Evolutionary conservation across 2,797 vertebrate species (phyloP).

Genomic region (Taenioides sp.): DNA sequence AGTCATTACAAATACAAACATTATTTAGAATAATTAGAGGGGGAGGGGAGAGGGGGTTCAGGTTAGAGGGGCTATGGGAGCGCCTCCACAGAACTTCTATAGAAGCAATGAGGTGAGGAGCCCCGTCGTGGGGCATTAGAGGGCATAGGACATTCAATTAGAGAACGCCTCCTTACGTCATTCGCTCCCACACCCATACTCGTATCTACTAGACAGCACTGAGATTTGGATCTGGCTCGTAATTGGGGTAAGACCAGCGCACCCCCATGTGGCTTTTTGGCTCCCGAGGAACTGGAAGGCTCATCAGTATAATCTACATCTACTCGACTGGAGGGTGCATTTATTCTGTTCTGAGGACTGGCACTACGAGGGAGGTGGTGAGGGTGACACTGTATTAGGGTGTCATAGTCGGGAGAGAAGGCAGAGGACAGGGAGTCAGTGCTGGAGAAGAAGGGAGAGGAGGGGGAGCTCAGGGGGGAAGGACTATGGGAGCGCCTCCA

Average conservation of each 20-base stretch:
- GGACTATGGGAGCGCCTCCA: neutral
- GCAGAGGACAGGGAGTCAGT: conserved; percentile 17
- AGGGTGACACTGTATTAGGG: neutral
- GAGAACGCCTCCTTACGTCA: neutral
- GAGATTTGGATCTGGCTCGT: conserved; percentile 42
- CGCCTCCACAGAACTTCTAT: neutral
- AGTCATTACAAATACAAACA: neutral
- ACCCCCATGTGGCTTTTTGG: conserved; percentile 13
- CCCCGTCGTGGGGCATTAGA: neutral
- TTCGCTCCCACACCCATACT: neutral
- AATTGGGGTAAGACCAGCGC: conserved; percentile 41
- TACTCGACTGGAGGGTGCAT: conserved; percentile 63
- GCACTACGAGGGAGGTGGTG: conserved; percentile 23
- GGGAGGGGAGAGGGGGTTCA: accelerated
- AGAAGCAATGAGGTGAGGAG: conserved; percentile 14
- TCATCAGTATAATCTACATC: conserved; percentile 59
- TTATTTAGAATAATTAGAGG: neutral
- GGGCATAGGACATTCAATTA: conserved; percentile 11
- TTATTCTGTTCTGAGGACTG: neutral
- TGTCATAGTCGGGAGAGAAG: conserved; percentile 8
- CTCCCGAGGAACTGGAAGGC: conserved; percentile 16
- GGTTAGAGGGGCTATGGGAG: neutral
- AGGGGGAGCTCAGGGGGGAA: neutral
- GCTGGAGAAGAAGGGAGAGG: neutral
- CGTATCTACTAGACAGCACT: conserved; percentile 53